phyloP scores from a whole-genome alignment of 2,888 invertebrate species.

The Geotrupes spiniger region DNA sequence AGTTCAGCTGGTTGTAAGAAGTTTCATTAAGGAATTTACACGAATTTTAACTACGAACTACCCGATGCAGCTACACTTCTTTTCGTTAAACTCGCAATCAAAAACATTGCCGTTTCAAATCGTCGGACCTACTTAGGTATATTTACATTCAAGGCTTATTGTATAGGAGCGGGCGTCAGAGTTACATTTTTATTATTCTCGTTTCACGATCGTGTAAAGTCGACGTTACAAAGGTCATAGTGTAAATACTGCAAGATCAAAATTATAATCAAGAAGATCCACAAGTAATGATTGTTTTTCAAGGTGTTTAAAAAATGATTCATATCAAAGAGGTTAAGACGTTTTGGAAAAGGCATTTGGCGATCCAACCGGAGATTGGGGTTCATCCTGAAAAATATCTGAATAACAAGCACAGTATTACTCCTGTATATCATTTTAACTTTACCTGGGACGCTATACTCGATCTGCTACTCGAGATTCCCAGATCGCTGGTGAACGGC shows the following conservation, averaged over 20 bases:
- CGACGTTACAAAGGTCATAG: slow-evolving; percentile 18
- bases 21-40: too few relatives aligned
- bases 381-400: slow-evolving; percentile 41
- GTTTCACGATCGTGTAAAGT: slow-evolving; percentile 16
- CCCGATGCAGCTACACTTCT: too few relatives aligned
- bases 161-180: slow-evolving; percentile 30
- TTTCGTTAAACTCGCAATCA: not conserved
- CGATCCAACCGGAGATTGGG: slow-evolving; percentile 42
- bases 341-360: slow-evolving; percentile 43
- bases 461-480: slow-evolving; percentile 59
- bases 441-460: slow-evolving; percentile 57
- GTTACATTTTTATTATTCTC: slow-evolving; percentile 17
- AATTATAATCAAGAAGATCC: slow-evolving; percentile 17
- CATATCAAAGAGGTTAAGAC: slow-evolving; percentile 2
- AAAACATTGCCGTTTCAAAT: slow-evolving; percentile 18
- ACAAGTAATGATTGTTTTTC: slow-evolving; percentile 22
- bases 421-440: slow-evolving; percentile 2
- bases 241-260: slow-evolving; percentile 17
- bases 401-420: slow-evolving; percentile 1
- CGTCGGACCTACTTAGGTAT: slow-evolving; percentile 29
- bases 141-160: slow-evolving; percentile 31
- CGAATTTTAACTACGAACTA: too few relatives aligned
- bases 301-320: slow-evolving; percentile 8
- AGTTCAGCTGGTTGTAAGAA: not conserved
- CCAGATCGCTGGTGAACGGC: slow-evolving; percentile 62